Base-by-base conservation (phyloP, 2,888 invertebrate species). In the Agapostemon virescens region DNA sequence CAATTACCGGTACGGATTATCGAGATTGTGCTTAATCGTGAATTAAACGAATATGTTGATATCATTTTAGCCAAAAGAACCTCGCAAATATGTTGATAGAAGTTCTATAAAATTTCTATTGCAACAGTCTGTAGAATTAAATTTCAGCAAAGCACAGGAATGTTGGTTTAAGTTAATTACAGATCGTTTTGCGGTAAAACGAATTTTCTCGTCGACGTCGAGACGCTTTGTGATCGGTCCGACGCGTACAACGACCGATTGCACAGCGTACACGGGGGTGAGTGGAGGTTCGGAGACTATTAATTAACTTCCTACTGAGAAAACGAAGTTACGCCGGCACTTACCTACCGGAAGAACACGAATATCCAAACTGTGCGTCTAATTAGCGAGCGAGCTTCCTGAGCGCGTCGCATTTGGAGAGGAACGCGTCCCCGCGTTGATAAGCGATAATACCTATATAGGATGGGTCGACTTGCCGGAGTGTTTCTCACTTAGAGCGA, bases 361-460 rank as follows among this genome's bases (percentile, higher is more conserved):
- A 81, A 82, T 87, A 87, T 87, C 86, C 87, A 84, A 87, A 87
- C 87, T 86, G 87, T 82, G 77, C 81, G 87, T 86, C 87, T 87
- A 87, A 87, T 87, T 87, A 87, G 87, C 78, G 74, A 84, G 87
- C 69, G 84, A 87, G 85, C 84, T 87, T 87, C 87, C 86, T 74
- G 81, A 80, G 78, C 78, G 79, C 81, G 77, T 76, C 76, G 79
- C 82, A 73, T 84, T 76, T 40, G 55, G 42, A 49, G 67, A 52
- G 72, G 52, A 67, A 76, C 72, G 49, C 72, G 73, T 70, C 72
- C 83, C 30, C 30, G 5, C 49, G 58, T 77, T 77, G 83, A 86
- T 86, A 86, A 86, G 80, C 72, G 85, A 86, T 86, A 81, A 76
- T 72, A 74, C 74, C 68, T 79, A 82, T 79, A 15, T 55, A 77